Evolutionary conservation across 1,140 invertebrate species (phyloP).

Genomic region (Cherax destructor): DNA sequence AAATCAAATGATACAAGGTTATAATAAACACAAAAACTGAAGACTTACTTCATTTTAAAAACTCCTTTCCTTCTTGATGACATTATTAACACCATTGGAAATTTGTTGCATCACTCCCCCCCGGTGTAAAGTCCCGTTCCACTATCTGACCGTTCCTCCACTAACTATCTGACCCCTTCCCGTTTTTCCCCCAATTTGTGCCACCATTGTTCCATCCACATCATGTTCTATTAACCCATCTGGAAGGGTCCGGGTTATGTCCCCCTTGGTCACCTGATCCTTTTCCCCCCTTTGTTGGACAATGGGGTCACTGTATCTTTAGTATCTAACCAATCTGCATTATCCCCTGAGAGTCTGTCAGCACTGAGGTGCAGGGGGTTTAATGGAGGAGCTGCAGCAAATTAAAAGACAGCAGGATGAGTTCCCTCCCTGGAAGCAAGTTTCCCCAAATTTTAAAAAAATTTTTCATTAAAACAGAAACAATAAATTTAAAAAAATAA

Average conservation of each 20-base stretch:
- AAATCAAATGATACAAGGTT: no score
- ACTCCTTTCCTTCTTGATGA: constrained; percentile 34
- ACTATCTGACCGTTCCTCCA: constrained; percentile 18
- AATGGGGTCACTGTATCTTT: neutral
- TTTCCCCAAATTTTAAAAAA: no score
- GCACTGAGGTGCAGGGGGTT: neutral
- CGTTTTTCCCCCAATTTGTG: neutral
- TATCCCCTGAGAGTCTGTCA: constrained; percentile 2
- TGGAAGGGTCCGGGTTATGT: neutral
- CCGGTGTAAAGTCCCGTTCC: neutral
- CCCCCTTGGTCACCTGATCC: neutral
- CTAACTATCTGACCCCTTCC: constrained; percentile 34
- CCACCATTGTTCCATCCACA: constrained; percentile 33
- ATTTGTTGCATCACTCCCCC: constrained; percentile 25
- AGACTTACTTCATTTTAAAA: constrained; percentile 19
- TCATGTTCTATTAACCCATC: constrained; percentile 13
- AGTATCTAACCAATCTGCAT: neutral
- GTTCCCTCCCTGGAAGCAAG: neutral
- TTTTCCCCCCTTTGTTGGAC: neutral
- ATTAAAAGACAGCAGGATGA: neutral
- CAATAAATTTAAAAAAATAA: no score
- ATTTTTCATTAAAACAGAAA: no score
- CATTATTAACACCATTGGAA: constrained; percentile 5
- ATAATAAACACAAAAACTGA: neutral
- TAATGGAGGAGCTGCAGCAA: neutral